Conservation (phyloP, 2,888 invertebrate genomes). For the Trachelus iudaicus region DNA sequence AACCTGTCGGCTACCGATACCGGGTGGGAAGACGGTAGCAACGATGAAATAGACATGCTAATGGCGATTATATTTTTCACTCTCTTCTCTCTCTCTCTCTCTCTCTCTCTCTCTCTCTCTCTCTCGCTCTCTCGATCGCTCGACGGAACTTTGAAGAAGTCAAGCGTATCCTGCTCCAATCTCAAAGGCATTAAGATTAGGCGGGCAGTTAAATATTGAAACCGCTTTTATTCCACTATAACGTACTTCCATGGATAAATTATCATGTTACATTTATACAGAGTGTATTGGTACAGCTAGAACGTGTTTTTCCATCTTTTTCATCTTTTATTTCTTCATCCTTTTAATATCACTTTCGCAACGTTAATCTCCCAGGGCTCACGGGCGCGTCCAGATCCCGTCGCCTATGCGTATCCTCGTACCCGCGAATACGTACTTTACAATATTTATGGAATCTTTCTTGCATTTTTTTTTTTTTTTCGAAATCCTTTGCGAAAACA, state of each 20-base stretch:
- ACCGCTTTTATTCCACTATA: slow-evolving; percentile 63
- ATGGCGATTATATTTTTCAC: neutral
- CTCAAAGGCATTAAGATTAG: slow-evolving; percentile 5
- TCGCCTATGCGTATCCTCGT: slow-evolving; percentile 31
- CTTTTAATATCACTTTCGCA: slow-evolving; percentile 10
- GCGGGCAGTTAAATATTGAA: slow-evolving; percentile 54
- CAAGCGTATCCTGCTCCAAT: neutral
- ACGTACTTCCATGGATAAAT: slow-evolving; percentile 61
- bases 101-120: too few species aligned
- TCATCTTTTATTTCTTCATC: neutral
- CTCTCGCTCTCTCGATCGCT: neutral
- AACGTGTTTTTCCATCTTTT: neutral
- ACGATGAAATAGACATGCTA: neutral
- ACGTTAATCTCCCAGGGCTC: neutral
- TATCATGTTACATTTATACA: slow-evolving; percentile 65
- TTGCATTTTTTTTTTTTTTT: neutral
- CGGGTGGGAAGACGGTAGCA: neutral
- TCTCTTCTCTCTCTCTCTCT: neutral
- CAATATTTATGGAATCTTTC: slow-evolving; percentile 27
- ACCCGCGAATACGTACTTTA: slow-evolving; percentile 46
- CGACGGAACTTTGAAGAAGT: neutral
- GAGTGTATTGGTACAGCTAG: slow-evolving; percentile 29
- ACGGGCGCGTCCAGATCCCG: slow-evolving; percentile 19
- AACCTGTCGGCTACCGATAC: neutral
- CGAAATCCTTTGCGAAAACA: neutral